Evolutionary conservation across 2,888 invertebrate genomes (phyloP).

Genomic region (Brachynemurus nebulosus): DNA sequence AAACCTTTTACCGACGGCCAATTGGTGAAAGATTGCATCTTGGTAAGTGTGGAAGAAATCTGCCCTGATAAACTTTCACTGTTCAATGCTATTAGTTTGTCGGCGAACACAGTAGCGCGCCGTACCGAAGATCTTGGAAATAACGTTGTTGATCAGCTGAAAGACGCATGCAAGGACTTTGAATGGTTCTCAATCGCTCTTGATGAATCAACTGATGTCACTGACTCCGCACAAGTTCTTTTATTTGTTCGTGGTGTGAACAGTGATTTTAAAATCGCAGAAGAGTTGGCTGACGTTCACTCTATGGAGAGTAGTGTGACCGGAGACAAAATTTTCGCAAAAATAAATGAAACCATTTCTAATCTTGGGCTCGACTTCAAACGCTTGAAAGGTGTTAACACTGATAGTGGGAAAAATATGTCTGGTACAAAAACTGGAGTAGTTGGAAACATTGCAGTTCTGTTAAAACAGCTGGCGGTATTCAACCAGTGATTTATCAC

Average conservation of each 20-base stretch:
- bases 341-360: constrained; percentile 9
- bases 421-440: constrained; percentile 7
- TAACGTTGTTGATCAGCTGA: no score
- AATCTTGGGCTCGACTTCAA: constrained; percentile 9
- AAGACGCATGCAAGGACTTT: no score
- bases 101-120: no score
- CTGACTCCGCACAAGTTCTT: constrained; percentile 7
- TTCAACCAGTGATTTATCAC: constrained; percentile 9
- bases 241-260: constrained; percentile 10
- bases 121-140: no score
- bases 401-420: constrained; percentile 6
- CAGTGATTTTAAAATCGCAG: constrained; percentile 9
- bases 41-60: no score
- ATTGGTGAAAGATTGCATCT: no score
- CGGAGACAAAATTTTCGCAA: constrained; percentile 7
- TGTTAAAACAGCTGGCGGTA: constrained; percentile 10
- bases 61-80: no score
- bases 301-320: constrained; percentile 8
- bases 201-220: constrained; percentile 1
- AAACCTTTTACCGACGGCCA: no score
- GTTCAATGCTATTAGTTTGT: no score
- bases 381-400: constrained; percentile 4
- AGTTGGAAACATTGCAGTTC: no score
- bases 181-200: neutral
- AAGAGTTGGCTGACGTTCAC: constrained; percentile 9